Base-by-base conservation (phyloP, 35 echinoderm and acorn worm species). In the Strongylocentrotus purpuratus region DNA sequence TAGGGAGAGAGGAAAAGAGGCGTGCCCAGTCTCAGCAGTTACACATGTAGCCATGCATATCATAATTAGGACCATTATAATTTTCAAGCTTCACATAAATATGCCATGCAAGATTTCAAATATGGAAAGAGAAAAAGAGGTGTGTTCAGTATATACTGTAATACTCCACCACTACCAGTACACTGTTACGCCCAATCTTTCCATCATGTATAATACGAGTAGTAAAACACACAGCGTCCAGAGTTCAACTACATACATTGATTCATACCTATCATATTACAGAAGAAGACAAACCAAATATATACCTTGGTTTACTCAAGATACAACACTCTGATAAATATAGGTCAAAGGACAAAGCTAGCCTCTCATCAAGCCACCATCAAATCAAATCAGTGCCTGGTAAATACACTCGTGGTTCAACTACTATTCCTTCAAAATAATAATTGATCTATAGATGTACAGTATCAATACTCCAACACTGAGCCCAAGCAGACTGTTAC, bases 251-350 rank as follows among this genome's bases (percentile, higher is more conserved):
- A 41, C 35, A 78, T 78, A 78, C 65, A n/a, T 78, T 78, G 65
- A 78, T 78, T 78, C 65, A 78, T 78, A 78, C n/a, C 65, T 78
- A 22, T 78, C 65, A n/a, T 78, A 78, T 78, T 78, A 78, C 65
- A 78, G 65, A 28, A 78, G n/a, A 78, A 78, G 65, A 78, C 65
- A 78, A 7, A 78, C 20, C 22, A 78, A 78, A 78, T 22, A 78
- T 78, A 78, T 78, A 22, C 65, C 65, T n/a, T n/a, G 65, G 65
- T 78, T 78, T 78, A n/a, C 65, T 7, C 65, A 78, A 78, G 65
- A 78, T 78, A 78, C 65, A 78, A 78, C 65, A 78, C 65, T 78
- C 65, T 78, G 65, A 78, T 78, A 78, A 78, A 78, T 78, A 78
- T 78, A 28, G 65, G 65, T 78, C 65, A 78, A 78, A 78, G 65